Percentiles rank a stretch among this genome's conserved stretches.
These are phyloP conservation scores for Odontamblyopus rebecca DNA, from an alignment of 2,797 vertebrate genomes.

Conservation along the genomic window DNA sequence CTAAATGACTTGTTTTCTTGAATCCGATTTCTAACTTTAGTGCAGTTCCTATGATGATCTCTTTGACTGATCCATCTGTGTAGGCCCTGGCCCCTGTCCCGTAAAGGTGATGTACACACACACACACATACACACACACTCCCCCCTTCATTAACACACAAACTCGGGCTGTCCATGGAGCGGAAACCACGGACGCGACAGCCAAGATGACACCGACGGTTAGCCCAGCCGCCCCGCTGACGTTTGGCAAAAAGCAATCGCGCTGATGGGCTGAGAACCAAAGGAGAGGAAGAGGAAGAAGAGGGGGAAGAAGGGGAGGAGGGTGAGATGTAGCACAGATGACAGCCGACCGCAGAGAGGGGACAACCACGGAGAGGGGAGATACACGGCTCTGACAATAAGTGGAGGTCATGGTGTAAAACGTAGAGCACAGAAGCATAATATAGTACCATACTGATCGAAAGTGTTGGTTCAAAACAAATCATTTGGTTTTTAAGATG, in stretches of 20 bases:
- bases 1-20: background rate
- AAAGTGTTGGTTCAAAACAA: too few species aligned
- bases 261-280: conserved; percentile 28
- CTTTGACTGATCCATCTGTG: conserved; percentile 14
- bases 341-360: conserved; percentile 35
- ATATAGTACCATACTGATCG: too few species aligned
- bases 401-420: conserved; percentile 10
- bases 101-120: conserved; percentile 31
- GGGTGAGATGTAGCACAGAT: conserved; percentile 38
- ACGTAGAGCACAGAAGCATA: background rate
- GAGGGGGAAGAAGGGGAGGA: conserved; percentile 13
- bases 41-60: conserved; percentile 2
- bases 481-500: too few species aligned
- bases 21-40: background rate
- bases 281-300: conserved; percentile 8
- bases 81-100: conserved; percentile 28
- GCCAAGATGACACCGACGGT: conserved; percentile 42
- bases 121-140: background rate
- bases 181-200: conserved; percentile 29
- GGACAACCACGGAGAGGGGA: conserved; percentile 26
- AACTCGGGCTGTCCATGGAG: conserved; percentile 43
- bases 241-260: conserved; percentile 44
- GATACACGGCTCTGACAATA: conserved; percentile 27
- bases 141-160: conserved; percentile 35
- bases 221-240: conserved; percentile 41